Conservation (phyloP, 1,140 invertebrate genomes). For the Pseudobourletiella spinata region DNA sequence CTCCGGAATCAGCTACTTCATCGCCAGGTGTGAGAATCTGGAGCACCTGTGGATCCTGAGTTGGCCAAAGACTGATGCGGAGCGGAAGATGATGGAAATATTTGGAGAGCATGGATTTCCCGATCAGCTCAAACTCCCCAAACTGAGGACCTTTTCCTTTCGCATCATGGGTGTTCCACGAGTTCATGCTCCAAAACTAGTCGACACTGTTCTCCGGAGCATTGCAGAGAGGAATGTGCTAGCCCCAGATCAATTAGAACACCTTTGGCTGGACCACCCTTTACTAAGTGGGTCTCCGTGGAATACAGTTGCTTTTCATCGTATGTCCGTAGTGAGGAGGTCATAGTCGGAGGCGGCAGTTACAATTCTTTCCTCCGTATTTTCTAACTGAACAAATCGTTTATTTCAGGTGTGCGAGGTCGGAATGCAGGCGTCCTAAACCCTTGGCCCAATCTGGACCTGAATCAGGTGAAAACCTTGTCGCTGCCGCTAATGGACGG, state of each 20-base stretch:
- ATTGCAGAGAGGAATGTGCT: neutral
- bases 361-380: too few species aligned
- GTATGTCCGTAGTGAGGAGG: too few species aligned
- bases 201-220: neutral
- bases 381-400: too few species aligned
- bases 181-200: neutral
- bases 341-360: too few species aligned
- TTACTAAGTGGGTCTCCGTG: constrained; percentile 2
- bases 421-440: neutral
- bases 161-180: neutral
- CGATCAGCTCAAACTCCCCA: neutral
- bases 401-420: too few species aligned
- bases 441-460: constrained; percentile 10
- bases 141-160: neutral
- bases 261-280: constrained; percentile 15
- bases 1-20: constrained; percentile 9
- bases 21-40: constrained; percentile 14
- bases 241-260: neutral
- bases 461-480: neutral
- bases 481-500: constrained; percentile 8
- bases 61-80: constrained; percentile 13
- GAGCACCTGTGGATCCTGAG: constrained; percentile 12
- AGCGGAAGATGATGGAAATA: constrained; percentile 7
- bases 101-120: neutral
- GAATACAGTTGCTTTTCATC: neutral